Evolutionary conservation across 2,888 invertebrate genomes (phyloP), one percentile per base, ranked within the genome.

Genomic region (Idaea straminata): DNA sequence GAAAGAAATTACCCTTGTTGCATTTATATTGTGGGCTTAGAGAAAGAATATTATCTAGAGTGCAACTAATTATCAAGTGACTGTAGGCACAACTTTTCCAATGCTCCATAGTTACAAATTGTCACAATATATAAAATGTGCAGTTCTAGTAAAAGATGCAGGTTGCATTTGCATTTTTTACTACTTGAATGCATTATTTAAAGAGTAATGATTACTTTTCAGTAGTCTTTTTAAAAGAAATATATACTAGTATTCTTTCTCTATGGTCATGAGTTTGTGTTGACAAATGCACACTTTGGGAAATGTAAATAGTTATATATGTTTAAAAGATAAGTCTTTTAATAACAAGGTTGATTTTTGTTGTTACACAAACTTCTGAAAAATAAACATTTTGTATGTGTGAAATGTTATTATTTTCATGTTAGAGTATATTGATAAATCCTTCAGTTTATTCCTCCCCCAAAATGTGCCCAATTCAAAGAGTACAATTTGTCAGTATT

Each of bases 381-480:
- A 89, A 92, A 92, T 91, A 92, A 92, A 92, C 92, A 91, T 92
- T 92, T 92, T 92, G 92, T 92, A 92, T 90, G 92, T 92, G 92
- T 92, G 92, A 90, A 81, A 79, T 78, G 80, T 82, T 83, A 81
- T 90, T 87, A 82, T 87, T 90, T 83, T 79, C 67, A 69, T 36
- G 10, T 36, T 36, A 36, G 36, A 7, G 1, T 3, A 36, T 25
- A 25, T 25, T 25, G 25, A 57, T 62, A 66, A 35, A 69, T 64
- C 61, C 68, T 62, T 71, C 47, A 25, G 63, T 69, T 68, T 71
- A 69, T 72, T 76, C 77, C 77, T 80, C 80, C 80, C 80, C 79
- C 77, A 63, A 57, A 62, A 62, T 35, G 60, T 65, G 35, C 38
- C 47, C 61, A 16, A 59, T 59, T 59, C 34, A 15, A 15, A 16